These are phyloP conservation scores for Homalodisca vitripennis DNA, from an alignment of 1,140 invertebrate genomes.

Conservation along the genomic window DNA sequence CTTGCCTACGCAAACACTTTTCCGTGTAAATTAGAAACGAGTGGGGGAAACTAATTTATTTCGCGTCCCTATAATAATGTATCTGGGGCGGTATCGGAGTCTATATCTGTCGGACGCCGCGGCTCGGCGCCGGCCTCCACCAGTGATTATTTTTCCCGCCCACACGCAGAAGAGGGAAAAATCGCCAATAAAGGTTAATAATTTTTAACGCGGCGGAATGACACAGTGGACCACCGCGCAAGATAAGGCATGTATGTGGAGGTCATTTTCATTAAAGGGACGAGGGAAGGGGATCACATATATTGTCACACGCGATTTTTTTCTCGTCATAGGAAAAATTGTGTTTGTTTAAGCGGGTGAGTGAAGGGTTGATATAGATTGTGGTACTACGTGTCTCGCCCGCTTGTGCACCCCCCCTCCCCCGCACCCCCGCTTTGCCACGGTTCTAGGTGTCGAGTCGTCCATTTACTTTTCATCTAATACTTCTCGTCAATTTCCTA, in stretches of 20 bases:
- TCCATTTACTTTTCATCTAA: too few relatives aligned
- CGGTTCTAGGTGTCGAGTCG: too few relatives aligned
- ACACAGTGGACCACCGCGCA: constrained; percentile 4
- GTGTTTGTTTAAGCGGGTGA: constrained; percentile 22
- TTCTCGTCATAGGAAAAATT: constrained; percentile 26
- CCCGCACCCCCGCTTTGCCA: too few relatives aligned
- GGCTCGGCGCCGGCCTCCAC: not conserved
- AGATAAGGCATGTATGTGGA: constrained; percentile 27
- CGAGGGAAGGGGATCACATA: constrained; percentile 2
- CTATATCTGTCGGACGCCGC: constrained; percentile 15
- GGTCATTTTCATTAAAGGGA: constrained; percentile 22
- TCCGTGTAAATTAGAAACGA: not conserved
- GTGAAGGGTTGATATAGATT: not conserved
- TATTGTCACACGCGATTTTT: constrained; percentile 17
- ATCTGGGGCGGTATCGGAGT: constrained; percentile 14
- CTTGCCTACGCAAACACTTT: constrained; percentile 9
- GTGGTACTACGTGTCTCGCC: too few relatives aligned
- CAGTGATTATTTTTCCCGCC: not conserved
- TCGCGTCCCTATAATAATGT: constrained; percentile 16
- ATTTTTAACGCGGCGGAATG: constrained; percentile 24
- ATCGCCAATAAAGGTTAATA: constrained; percentile 31
- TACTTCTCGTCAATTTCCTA: too few relatives aligned
- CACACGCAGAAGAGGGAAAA: constrained; percentile 14
- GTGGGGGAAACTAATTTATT: constrained; percentile 10
- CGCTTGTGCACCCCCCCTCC: too few relatives aligned